phyloP scores from a whole-genome alignment of 2,888 invertebrate genomes.

The Stenodema calcarata region DNA sequence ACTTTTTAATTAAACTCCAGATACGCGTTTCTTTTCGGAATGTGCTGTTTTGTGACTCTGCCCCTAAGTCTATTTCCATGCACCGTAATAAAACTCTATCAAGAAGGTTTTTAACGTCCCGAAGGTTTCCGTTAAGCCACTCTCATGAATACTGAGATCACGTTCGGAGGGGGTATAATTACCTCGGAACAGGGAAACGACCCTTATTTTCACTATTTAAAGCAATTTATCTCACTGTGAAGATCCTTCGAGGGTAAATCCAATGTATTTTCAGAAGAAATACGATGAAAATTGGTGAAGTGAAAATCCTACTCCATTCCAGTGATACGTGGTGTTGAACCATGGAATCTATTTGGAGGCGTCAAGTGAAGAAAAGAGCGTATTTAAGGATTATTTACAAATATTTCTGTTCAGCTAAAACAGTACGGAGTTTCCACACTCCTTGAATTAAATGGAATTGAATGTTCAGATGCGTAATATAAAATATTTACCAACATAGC shows the following conservation, averaged over 20 bases:
- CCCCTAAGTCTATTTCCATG: neutral
- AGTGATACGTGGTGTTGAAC: neutral
- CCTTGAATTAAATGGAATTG: too few species aligned
- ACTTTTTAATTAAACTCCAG: neutral
- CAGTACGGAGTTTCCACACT: too few species aligned
- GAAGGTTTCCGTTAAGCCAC: neutral
- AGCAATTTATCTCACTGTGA: neutral
- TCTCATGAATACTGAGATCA: neutral
- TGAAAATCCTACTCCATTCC: neutral
- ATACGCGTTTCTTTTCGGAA: neutral
- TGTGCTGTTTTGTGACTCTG: neutral
- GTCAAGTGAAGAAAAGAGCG: too few species aligned
- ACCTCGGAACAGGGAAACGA: neutral
- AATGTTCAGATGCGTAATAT: too few species aligned
- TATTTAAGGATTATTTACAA: too few species aligned
- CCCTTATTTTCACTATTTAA: neutral
- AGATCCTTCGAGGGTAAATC: neutral
- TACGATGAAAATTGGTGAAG: neutral
- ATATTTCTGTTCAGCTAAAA: too few species aligned
- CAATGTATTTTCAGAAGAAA: neutral
- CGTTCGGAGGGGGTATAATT: neutral
- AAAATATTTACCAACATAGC: too few species aligned
- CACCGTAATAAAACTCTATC: neutral
- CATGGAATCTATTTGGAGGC: too few species aligned
- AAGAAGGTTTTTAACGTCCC: neutral